Conservation (phyloP, 1,140 invertebrate species). For the Monomorium pharaonis region DNA sequence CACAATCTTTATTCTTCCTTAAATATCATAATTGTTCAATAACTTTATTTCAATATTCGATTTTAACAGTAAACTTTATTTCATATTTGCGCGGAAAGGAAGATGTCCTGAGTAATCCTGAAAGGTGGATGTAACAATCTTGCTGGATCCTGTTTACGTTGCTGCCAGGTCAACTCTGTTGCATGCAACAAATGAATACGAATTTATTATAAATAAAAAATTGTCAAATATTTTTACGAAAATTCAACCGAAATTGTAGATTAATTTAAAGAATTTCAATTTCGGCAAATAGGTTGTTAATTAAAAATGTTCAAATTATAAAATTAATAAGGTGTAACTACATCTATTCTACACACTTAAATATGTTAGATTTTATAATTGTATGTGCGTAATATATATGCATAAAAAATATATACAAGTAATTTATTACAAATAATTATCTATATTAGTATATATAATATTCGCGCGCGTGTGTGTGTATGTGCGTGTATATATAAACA, state of each 20-base stretch:
- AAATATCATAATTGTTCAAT: constrained; percentile 6
- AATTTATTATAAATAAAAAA: constrained; percentile 40
- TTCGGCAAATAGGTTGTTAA: not conserved
- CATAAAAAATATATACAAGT: not conserved
- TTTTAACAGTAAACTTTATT: constrained; percentile 8
- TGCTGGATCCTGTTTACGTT: constrained; percentile 66
- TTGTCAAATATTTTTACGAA: not conserved
- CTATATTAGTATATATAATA: not conserved
- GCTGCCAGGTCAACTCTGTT: constrained; percentile 75
- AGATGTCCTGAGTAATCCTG: constrained; percentile 44
- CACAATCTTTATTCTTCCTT: constrained; percentile 32
- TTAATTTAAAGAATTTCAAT: constrained; percentile 33
- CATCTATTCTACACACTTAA: not conserved
- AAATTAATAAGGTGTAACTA: not conserved
- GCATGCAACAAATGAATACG: constrained; percentile 78
- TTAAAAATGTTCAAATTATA: constrained; percentile 4
- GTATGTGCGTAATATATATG: not conserved
- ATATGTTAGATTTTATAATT: not conserved
- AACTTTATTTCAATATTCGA: not conserved
- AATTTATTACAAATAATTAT: not conserved
- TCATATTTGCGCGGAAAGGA: constrained; percentile 8
- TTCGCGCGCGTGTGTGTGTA: not conserved
- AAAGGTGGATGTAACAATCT: constrained; percentile 55
- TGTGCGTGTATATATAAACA: not conserved
- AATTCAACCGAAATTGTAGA: constrained; percentile 1